phyloP scores from a whole-genome alignment of 2,113 vertebrate species.

The Arvicanthis niloticus region DNA sequence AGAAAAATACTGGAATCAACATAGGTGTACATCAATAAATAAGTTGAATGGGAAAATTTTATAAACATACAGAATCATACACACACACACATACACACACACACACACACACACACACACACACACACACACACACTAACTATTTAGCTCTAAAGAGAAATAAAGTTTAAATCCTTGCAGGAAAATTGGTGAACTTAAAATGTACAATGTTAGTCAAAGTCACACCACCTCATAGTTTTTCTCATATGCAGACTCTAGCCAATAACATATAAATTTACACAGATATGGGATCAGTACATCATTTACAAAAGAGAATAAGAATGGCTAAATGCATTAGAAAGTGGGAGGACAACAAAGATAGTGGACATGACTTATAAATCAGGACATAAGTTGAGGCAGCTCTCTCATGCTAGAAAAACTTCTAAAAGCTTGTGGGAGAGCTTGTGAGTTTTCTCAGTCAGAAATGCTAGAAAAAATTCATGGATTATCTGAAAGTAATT shows the following conservation, averaged over 20 bases:
- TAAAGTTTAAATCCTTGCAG: background rate
- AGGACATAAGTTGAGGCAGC: too few relatives aligned
- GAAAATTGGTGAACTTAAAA: background rate
- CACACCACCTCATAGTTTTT: background rate
- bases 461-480: too few relatives aligned
- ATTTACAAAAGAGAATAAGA: background rate
- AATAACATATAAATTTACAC: background rate
- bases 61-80: background rate
- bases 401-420: too few relatives aligned
- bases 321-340: background rate
- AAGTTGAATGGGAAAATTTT: background rate
- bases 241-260: background rate
- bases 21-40: background rate
- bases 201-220: background rate
- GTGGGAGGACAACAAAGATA: background rate
- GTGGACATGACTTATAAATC: background rate
- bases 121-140: too few relatives aligned
- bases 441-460: background rate
- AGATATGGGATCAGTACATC: background rate
- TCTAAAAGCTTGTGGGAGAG: too few relatives aligned
- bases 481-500: too few relatives aligned
- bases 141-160: too few relatives aligned
- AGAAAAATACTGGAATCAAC: background rate
- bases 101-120: background rate
- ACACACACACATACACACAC: too few relatives aligned